Evolutionary conservation across 1,140 invertebrate genomes (phyloP).

Genomic region (Conus ventricosus): DNA sequence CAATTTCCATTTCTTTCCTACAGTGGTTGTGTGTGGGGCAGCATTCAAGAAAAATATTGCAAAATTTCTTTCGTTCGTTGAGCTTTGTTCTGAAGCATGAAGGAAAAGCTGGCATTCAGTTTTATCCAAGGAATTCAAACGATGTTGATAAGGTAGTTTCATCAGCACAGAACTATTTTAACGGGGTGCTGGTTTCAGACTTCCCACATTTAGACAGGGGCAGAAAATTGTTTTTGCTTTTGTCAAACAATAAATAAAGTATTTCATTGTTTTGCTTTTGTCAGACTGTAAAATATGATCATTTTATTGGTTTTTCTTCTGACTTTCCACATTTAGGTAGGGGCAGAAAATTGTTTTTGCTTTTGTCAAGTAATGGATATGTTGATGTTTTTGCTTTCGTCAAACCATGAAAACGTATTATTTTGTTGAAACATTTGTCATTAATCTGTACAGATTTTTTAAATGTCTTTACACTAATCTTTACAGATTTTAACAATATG

Average conservation of each 20-base stretch:
- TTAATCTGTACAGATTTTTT: too few relatives aligned
- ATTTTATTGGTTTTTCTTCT: neutral
- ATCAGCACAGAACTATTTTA: slow-evolving; percentile 35
- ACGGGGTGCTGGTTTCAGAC: slow-evolving; percentile 43
- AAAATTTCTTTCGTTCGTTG: slow-evolving; percentile 38
- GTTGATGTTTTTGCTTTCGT: neutral
- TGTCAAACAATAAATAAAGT: slow-evolving; percentile 36
- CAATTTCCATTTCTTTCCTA: slow-evolving; percentile 47
- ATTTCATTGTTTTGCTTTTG: neutral
- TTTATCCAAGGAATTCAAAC: slow-evolving; percentile 38
- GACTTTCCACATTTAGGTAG: slow-evolving; percentile 45
- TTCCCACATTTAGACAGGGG: slow-evolving; percentile 47
- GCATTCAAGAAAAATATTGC: slow-evolving; percentile 3
- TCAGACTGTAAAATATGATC: neutral
- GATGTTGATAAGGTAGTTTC: slow-evolving; percentile 34
- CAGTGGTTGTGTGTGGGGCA: slow-evolving; percentile 47
- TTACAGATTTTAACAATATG: too few relatives aligned
- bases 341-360: slow-evolving; percentile 50
- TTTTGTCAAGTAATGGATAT: slow-evolving; percentile 35
- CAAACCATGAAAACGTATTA: neutral
- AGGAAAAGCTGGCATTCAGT: slow-evolving; percentile 44
- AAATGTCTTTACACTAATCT: too few relatives aligned
- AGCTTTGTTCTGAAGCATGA: slow-evolving; percentile 29
- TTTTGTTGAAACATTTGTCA: too few relatives aligned
- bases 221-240: slow-evolving; percentile 48